Evolutionary conservation across 2,797 vertebrate species (phyloP).

Genomic region (Eleutherodactylus coqui): DNA sequence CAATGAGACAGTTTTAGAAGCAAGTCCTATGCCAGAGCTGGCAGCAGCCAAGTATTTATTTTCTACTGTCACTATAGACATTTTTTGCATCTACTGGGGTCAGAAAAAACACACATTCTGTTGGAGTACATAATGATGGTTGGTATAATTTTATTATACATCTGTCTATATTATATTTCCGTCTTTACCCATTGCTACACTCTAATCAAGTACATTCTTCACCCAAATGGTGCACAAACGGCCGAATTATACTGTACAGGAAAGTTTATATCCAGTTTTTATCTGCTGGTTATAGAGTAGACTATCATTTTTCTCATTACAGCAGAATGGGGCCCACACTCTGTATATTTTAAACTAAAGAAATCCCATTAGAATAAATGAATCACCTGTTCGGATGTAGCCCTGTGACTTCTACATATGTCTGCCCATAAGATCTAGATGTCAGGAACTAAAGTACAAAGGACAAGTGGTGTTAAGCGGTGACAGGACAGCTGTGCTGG

Average conservation of each 20-base stretch:
- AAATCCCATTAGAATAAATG: constrained; percentile 18
- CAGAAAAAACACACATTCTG: neutral
- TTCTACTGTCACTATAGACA: neutral
- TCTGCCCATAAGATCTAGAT: constrained; percentile 48
- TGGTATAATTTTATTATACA: constrained; percentile 14
- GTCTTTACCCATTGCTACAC: neutral
- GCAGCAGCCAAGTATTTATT: neutral
- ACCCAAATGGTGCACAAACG: constrained; percentile 20
- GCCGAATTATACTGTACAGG: constrained; percentile 24
- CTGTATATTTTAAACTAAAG: constrained; percentile 17
- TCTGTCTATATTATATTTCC: constrained; percentile 31
- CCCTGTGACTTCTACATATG: constrained; percentile 41
- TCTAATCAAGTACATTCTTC: constrained; percentile 40
- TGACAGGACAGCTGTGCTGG: constrained; percentile 51
- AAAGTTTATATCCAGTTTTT: constrained; percentile 19
- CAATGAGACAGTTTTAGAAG: neutral
- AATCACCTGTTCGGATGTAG: constrained; percentile 41
- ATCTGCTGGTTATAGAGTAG: constrained; percentile 28
- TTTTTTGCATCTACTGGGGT: neutral
- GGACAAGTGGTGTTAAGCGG: constrained; percentile 49
- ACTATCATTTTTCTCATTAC: constrained; percentile 25
- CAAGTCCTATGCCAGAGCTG: neutral
- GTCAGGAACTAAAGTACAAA: constrained; percentile 45
- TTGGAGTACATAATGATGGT: constrained; percentile 13
- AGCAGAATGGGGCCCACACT: neutral